Percentiles rank a stretch among this genome's conserved stretches.
Evolutionary conservation across 2,888 invertebrate species (phyloP).

Genomic region (Mythimna vitellina): DNA sequence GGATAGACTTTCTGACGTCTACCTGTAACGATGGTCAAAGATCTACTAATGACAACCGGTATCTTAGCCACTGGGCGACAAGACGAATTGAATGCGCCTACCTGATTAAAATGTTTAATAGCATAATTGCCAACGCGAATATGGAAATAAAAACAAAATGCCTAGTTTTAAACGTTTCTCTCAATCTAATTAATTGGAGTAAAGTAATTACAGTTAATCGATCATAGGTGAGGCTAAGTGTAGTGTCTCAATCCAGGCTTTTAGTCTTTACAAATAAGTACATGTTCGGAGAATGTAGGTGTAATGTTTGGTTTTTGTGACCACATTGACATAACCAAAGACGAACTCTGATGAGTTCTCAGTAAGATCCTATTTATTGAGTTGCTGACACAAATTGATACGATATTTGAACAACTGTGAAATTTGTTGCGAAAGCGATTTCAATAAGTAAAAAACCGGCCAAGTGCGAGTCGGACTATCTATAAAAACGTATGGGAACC

Average conservation of each 20-base stretch:
- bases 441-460: too few species aligned
- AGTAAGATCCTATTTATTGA: background rate
- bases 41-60: too few species aligned
- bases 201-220: constrained; percentile 32
- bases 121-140: constrained; percentile 3
- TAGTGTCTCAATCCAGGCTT: constrained; percentile 44
- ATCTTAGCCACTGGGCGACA: too few species aligned
- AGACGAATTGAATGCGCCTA: too few species aligned
- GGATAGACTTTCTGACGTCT: too few species aligned
- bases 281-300: constrained; percentile 9
- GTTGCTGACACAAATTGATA: background rate
- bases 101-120: background rate
- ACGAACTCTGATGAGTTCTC: background rate
- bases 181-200: constrained; percentile 27
- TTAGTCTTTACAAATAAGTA: constrained; percentile 9
- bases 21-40: too few species aligned
- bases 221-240: constrained; percentile 8
- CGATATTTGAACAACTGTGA: background rate
- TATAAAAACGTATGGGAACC: too few species aligned
- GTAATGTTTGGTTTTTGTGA: constrained; percentile 15
- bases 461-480: too few species aligned
- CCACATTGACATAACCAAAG: background rate
- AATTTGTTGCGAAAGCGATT: background rate
- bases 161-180: constrained; percentile 25
- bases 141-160: constrained; percentile 25